These are phyloP conservation scores for Benitochromis conjunctus DNA, from an alignment of 2,113 vertebrate species.

Conservation along the genomic window DNA sequence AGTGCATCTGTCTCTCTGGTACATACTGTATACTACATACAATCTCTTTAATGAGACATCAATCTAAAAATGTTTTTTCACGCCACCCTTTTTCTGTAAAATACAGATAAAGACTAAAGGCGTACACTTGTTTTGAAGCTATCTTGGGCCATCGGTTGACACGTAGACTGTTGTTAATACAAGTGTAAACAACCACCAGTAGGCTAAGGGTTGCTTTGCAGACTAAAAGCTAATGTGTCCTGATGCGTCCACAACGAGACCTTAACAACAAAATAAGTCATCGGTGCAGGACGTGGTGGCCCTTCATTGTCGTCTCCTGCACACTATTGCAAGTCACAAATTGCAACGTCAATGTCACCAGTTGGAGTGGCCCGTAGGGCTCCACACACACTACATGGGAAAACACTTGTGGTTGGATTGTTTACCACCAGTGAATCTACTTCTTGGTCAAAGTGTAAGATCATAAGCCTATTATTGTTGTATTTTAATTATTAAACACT, in stretches of 20 bases:
- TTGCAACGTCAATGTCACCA: fast-evolving
- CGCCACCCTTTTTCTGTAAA: background rate
- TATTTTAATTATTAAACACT: background rate
- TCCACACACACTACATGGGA: background rate
- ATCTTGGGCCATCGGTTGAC: background rate
- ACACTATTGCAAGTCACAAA: fast-evolving
- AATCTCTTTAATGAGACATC: background rate
- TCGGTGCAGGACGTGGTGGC: background rate
- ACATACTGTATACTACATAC: fast-evolving
- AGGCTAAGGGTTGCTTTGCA: background rate
- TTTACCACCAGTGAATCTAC: no score
- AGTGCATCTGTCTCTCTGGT: background rate
- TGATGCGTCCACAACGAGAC: background rate
- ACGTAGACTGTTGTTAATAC: fast-evolving
- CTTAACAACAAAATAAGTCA: background rate
- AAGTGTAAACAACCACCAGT: background rate
- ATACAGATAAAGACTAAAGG: background rate
- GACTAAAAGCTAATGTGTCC: background rate
- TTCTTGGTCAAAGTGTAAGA: background rate
- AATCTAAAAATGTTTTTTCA: background rate
- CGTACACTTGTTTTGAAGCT: background rate
- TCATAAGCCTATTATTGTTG: background rate
- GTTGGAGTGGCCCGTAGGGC: background rate
- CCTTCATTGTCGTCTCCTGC: background rate
- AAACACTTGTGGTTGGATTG: background rate